These are phyloP conservation scores for Puntigrus tetrazona DNA, from an alignment of 2,113 vertebrate species.

Conservation along the genomic window DNA sequence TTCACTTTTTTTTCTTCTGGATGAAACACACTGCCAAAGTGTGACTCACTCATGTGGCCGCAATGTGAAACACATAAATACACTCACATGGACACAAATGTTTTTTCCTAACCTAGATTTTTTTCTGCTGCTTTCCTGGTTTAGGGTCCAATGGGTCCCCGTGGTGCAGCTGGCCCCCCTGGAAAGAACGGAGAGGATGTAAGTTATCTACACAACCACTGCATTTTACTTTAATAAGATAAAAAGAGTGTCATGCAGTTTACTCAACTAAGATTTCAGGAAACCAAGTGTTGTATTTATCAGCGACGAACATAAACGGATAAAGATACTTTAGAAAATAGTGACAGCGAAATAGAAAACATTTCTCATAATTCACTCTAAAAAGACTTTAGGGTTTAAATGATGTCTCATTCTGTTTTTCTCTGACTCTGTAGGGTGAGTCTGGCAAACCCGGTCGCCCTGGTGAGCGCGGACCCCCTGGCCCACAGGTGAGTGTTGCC, in stretches of 20 bases:
- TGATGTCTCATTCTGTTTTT: not conserved
- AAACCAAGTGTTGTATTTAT: not conserved
- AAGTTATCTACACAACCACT: conserved; percentile 67
- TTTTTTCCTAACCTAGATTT: conserved; percentile 13
- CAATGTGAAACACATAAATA: conserved; percentile 31
- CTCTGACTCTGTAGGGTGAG: conserved; percentile 83
- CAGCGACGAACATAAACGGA: not conserved
- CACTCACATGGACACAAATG: conserved; percentile 19
- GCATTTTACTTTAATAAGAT: not conserved
- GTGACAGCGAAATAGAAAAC: not conserved
- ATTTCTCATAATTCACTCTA: not conserved
- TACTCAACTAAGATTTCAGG: not conserved
- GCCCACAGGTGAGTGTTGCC: conserved; percentile 85
- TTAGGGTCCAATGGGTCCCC: conserved; percentile 96
- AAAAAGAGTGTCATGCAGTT: not conserved
- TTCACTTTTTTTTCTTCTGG: not conserved
- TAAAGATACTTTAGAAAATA: not conserved
- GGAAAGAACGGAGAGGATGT: conserved; percentile 99
- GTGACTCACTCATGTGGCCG: not conserved
- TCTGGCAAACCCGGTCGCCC: conserved; percentile 92
- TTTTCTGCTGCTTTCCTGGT: conserved; percentile 41
- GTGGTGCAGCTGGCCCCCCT: conserved; percentile 87
- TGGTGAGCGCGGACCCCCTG: conserved; percentile 90
- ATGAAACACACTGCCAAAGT: not conserved
- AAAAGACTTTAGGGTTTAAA: not conserved